phyloP scores from a whole-genome alignment of 2,888 invertebrate genomes.

The Phaedon cochleariae region DNA sequence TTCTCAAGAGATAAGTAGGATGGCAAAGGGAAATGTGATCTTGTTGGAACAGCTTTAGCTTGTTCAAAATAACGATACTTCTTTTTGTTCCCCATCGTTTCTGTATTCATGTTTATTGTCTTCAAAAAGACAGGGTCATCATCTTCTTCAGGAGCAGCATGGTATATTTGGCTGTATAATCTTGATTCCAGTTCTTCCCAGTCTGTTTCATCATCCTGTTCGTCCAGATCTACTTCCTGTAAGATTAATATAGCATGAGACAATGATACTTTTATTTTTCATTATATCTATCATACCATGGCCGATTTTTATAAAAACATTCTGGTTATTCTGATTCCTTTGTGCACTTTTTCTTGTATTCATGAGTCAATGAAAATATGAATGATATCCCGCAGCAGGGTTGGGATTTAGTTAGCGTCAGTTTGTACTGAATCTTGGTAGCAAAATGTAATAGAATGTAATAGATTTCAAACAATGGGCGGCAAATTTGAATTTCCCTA shows the following conservation, averaged over 20 bases:
- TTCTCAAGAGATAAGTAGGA: constrained; percentile 1
- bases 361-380: too few species aligned
- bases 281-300: too few species aligned
- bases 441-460: too few species aligned
- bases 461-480: too few species aligned
- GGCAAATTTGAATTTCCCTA: too few species aligned
- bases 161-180: constrained; percentile 57
- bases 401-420: too few species aligned
- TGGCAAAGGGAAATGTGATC: background rate
- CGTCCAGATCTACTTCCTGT: constrained; percentile 15
- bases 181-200: constrained; percentile 55
- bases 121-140: constrained; percentile 10
- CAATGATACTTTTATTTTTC: too few species aligned
- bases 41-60: background rate
- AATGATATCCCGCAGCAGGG: too few species aligned
- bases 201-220: constrained; percentile 40
- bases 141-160: constrained; percentile 40
- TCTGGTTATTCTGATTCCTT: too few species aligned
- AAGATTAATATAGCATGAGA: background rate
- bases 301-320: too few species aligned
- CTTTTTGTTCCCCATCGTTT: background rate
- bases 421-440: too few species aligned
- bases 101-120: background rate
- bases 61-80: constrained; percentile 21
- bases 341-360: too few species aligned